phyloP scores from a whole-genome alignment of 1,140 invertebrate species.

The Platyscapa corneri region DNA sequence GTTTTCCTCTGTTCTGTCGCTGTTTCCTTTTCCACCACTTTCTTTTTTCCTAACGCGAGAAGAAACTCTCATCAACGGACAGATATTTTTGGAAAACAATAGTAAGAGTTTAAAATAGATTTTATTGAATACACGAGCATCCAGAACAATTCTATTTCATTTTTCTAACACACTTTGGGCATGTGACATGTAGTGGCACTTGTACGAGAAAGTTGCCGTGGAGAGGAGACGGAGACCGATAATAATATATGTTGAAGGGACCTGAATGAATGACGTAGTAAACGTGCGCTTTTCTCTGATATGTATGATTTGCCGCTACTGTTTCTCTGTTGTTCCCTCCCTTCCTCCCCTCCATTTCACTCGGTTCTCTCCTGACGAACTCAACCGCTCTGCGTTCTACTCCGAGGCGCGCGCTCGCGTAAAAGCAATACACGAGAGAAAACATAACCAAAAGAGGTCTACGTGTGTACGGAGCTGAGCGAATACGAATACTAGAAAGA shows the following conservation, averaged over 20 bases:
- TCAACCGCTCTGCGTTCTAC: not conserved
- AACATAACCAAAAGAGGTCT: conserved; percentile 47
- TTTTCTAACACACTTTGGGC: not conserved
- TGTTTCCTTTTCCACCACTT: too few relatives aligned
- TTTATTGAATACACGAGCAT: not conserved
- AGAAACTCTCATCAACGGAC: too few relatives aligned
- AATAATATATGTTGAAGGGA: not conserved
- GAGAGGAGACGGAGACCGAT: not conserved
- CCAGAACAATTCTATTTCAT: not conserved
- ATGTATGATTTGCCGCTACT: not conserved
- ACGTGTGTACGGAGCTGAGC: not conserved
- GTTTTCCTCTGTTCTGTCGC: too few relatives aligned
- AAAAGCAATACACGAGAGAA: not conserved
- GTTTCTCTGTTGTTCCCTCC: not conserved
- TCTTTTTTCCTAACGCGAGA: not conserved
- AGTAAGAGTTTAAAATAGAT: not conserved
- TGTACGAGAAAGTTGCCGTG: not conserved
- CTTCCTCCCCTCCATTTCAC: too few relatives aligned
- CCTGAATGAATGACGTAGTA: conserved; percentile 39
- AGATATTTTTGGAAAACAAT: too few relatives aligned
- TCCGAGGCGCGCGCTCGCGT: not conserved
- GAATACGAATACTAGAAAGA: not conserved
- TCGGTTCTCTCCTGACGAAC: not conserved
- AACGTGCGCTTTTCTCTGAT: not conserved
- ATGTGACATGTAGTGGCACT: not conserved